A percentile compares a stretch with the other conserved stretches of the same genome.
Evolutionary conservation across 2,113 vertebrate genomes (phyloP).

Genomic region (Lucifuga dentata): DNA sequence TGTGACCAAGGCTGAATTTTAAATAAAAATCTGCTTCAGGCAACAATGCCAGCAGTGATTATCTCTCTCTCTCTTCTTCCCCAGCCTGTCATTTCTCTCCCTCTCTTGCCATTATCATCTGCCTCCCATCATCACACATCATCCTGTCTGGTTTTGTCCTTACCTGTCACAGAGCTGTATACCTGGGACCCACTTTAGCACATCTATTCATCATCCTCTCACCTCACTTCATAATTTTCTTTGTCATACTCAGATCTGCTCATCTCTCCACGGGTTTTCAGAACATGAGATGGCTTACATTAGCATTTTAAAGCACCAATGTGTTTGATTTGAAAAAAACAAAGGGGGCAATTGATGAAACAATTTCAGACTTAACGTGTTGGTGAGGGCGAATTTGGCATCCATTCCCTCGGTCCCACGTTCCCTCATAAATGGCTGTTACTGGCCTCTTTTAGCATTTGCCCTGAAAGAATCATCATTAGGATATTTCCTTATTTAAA

Average conservation of each 20-base stretch:
- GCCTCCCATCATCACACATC: constrained; percentile 65
- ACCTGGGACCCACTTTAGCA: constrained; percentile 50
- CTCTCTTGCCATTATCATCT: constrained; percentile 39
- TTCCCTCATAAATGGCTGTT: too few species aligned
- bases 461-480: too few species aligned
- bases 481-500: too few species aligned
- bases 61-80: background rate
- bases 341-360: too few species aligned
- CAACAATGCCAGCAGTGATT: constrained; percentile 4
- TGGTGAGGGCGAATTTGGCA: too few species aligned
- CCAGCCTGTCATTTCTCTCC: constrained; percentile 26
- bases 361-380: too few species aligned
- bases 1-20: constrained; percentile 25
- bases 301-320: too few species aligned
- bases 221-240: constrained; percentile 53
- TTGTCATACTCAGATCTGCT: constrained; percentile 24
- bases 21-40: constrained; percentile 10
- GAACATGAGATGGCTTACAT: background rate
- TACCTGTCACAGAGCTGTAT: constrained; percentile 49
- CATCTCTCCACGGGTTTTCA: constrained; percentile 19
- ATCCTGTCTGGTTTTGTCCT: constrained; percentile 53
- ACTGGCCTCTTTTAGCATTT: too few species aligned
- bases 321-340: too few species aligned
- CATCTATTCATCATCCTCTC: constrained; percentile 60
- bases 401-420: too few species aligned